These are phyloP conservation scores for Stenopsyche tienmushanensis DNA, from an alignment of 1,140 invertebrate genomes.

Conservation along the genomic window DNA sequence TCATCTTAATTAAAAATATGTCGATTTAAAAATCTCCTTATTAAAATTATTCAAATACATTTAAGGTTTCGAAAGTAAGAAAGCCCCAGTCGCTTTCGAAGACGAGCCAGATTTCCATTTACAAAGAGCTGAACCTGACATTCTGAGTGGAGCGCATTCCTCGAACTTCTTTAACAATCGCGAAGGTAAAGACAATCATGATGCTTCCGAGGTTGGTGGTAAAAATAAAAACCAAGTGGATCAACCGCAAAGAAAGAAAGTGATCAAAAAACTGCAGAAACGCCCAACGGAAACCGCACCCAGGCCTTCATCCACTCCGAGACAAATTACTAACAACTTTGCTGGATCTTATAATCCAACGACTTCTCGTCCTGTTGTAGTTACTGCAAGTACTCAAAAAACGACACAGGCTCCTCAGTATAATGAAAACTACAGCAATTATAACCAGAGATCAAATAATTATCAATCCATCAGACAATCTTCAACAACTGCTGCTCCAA, in stretches of 20 bases:
- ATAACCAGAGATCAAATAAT: conserved; percentile 22
- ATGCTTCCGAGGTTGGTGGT: conserved; percentile 46
- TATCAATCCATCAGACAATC: conserved; percentile 38
- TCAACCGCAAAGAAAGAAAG: conserved; percentile 45
- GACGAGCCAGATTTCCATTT: conserved; percentile 73
- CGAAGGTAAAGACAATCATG: conserved; percentile 58
- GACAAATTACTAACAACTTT: conserved; percentile 52
- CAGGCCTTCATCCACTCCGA: conserved; percentile 45
- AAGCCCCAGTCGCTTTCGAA: conserved; percentile 60
- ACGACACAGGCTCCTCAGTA: conserved; percentile 16
- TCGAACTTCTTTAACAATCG: conserved; percentile 67
- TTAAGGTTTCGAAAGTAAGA: conserved; percentile 62
- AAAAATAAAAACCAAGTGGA: conserved; percentile 44
- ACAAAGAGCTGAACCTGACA: conserved; percentile 72
- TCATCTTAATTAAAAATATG: too few relatives aligned
- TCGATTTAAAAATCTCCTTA: too few relatives aligned
- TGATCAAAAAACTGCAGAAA: conserved; percentile 48
- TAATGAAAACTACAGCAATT: conserved; percentile 33
- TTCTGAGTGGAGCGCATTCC: conserved; percentile 65
- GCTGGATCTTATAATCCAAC: conserved; percentile 54
- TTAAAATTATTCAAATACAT: conserved; percentile 3
- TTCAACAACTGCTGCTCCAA: conserved; percentile 14
- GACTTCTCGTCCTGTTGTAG: conserved; percentile 50
- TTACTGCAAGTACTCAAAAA: conserved; percentile 42
- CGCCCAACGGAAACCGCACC: conserved; percentile 45